Base-by-base conservation (phyloP, 2,888 invertebrate species). In the Heliconius erato region DNA sequence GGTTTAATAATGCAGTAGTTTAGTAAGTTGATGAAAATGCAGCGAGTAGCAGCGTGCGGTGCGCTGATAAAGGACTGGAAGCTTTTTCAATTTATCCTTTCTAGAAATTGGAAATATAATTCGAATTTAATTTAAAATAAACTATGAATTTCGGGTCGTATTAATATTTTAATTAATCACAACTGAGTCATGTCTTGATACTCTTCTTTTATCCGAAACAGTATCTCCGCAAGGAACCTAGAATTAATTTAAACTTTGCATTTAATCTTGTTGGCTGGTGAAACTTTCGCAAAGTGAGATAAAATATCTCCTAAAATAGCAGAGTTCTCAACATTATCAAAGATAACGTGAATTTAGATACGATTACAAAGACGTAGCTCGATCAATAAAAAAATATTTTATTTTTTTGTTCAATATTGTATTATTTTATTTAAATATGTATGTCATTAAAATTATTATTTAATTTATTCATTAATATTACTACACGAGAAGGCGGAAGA, bases 241-340 rank as follows among this genome's bases (percentile, higher is more conserved):
- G 93, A 93, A 94, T 94, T 94, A 93, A 95, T 95, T 95, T 94
- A 94, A 94, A 94, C 94, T 95, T 94, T 93, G 89, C 91, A 92
- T 94, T 94, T 94, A 94, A 94, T 94, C 94, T 94, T 92, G 93
- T 94, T 93, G 92, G 92, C 92, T 91, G 90, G 91, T 89, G 91
- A 91, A 94, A 94, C 91, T 94, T 94, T 91, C 86, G 89, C 90
- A 90, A 92, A 93, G 90, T 93, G 90, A 92, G 93, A 93, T 94
- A 93, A 94, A 95, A 93, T 93, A 93, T 92, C 91, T 91, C 91
- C 94, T 92, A 93, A 93, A 93, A 92, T 89, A 92, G 91, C 90
- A 90, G 90, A 92, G 89, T 90, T 91, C 88, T 89, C 88, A 88
- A 89, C 90, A 88, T 91, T 91, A 91, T 90, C 88, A 90, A 88